phyloP scores from a whole-genome alignment of 30 jellyfish, hydroid and myxozoan species.

The Clytia hemisphaerica region DNA sequence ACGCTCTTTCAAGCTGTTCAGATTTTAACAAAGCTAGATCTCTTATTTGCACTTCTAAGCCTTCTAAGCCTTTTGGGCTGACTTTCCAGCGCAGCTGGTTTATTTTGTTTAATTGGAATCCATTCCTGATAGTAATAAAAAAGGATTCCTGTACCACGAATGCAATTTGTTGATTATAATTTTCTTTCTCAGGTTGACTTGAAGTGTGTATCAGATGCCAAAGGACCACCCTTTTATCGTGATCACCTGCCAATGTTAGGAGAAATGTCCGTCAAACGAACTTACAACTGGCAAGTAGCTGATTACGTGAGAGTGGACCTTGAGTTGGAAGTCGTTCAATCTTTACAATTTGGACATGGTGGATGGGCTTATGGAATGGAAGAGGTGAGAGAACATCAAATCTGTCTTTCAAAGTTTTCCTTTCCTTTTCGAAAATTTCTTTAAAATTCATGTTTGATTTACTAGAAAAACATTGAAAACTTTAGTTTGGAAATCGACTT shows the following conservation, averaged over 20 bases:
- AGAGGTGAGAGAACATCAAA: constrained; percentile 80
- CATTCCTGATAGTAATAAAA: neutral
- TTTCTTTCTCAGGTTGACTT: constrained; percentile 56
- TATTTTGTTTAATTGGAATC: no score
- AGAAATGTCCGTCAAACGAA: constrained; percentile 2
- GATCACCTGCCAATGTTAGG: constrained; percentile 85
- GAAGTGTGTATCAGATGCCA: constrained; percentile 56
- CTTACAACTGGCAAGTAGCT: constrained; percentile 46
- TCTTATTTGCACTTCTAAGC: no score
- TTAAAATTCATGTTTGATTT: no score
- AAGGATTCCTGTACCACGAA: neutral
- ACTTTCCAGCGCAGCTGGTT: no score
- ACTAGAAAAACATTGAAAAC: no score
- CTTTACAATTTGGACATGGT: constrained; percentile 88
- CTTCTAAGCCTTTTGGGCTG: no score
- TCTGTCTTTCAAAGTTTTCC: no score
- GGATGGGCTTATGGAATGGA: constrained; percentile 96
- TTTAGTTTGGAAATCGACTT: no score
- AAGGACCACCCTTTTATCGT: constrained; percentile 67
- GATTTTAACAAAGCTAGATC: no score
- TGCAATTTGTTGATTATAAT: neutral
- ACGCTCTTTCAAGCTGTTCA: no score
- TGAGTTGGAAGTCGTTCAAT: constrained; percentile 72
- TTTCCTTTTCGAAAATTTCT: no score
- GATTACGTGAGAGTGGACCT: constrained; percentile 65